Conservation (phyloP, 2,113 vertebrate genomes). For the Xiphophorus couchianus region DNA sequence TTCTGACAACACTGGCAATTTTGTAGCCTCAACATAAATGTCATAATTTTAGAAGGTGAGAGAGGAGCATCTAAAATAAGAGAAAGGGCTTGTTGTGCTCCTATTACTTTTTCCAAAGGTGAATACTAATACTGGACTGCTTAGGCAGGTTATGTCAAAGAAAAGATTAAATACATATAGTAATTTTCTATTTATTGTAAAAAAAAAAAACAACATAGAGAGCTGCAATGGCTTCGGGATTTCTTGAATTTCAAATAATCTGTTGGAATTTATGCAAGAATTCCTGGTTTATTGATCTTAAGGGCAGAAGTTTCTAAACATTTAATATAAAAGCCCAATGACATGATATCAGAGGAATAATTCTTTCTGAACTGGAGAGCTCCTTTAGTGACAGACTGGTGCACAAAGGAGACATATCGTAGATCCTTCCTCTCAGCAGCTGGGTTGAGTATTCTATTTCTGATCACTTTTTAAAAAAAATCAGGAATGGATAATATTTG, state of each 20-base stretch:
- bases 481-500: no score
- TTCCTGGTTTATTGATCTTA: background rate
- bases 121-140: background rate
- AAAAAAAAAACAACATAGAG: no score
- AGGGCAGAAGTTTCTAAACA: no score
- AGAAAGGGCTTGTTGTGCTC: background rate
- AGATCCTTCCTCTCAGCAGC: no score
- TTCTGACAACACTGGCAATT: constrained; percentile 29
- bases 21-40: constrained; percentile 25
- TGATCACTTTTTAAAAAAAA: no score
- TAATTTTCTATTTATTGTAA: background rate
- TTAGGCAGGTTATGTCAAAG: background rate
- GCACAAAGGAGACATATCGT: no score
- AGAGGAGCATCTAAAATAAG: background rate
- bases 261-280: background rate
- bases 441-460: no score
- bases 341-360: no score
- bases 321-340: no score
- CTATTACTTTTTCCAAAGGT: background rate
- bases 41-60: background rate
- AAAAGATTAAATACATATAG: background rate
- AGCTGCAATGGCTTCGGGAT: background rate
- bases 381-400: no score
- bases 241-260: background rate
- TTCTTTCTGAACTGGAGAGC: no score